A percentile compares a stretch with the other conserved stretches of the same genome.
phyloP scores from a whole-genome alignment of 2,113 vertebrate species.

The Ctenodactylus gundi region DNA sequence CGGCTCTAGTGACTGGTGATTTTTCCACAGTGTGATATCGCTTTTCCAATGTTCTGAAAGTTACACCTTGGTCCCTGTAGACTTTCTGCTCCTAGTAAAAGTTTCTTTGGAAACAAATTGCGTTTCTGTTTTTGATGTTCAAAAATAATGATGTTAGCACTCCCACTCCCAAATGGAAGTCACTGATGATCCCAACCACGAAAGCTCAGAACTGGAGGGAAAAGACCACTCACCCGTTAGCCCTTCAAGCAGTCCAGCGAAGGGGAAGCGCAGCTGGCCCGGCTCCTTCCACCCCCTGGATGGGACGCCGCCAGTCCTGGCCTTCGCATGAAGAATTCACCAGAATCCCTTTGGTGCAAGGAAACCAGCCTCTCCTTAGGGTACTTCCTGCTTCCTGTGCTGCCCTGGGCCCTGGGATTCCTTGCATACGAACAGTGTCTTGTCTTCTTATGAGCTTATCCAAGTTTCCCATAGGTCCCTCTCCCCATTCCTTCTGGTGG shows the following conservation, averaged over 20 bases:
- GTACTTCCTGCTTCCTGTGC: accelerated
- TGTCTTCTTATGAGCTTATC: no score
- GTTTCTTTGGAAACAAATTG: neutral
- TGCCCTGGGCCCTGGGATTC: neutral
- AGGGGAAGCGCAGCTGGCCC: neutral
- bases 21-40: neutral
- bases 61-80: neutral
- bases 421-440: neutral
- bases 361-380: accelerated
- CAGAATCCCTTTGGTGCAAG: neutral
- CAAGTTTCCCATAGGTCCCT: neutral
- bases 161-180: neutral
- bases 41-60: neutral
- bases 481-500: neutral
- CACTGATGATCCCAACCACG: neutral
- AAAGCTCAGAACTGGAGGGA: neutral
- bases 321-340: neutral
- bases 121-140: neutral
- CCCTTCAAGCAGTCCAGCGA: accelerated
- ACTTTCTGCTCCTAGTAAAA: neutral
- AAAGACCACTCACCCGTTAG: accelerated
- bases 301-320: neutral
- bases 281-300: no score
- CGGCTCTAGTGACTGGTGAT: neutral
- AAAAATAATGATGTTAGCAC: neutral